phyloP scores from a whole-genome alignment of 2,888 invertebrate genomes.

The Magallana nippona region DNA sequence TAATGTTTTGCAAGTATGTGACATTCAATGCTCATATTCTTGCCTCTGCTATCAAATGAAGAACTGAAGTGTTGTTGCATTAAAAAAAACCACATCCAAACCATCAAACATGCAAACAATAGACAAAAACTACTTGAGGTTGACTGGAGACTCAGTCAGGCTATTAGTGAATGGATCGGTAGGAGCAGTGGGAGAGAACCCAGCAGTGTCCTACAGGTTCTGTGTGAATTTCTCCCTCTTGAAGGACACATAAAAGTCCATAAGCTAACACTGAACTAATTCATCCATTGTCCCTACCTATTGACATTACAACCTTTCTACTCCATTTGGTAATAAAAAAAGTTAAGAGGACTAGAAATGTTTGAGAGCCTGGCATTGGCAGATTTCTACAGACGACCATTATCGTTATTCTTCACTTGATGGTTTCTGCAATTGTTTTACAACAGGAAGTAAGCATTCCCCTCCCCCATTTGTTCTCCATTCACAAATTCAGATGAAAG shows the following conservation, averaged over 20 bases:
- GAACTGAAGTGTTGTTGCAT: not conserved
- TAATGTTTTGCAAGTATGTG: not conserved
- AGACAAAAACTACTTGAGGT: conserved; percentile 22
- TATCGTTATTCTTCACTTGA: conserved; percentile 13
- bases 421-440: conserved; percentile 33
- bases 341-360: conserved; percentile 3
- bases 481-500: conserved; percentile 26
- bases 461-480: conserved; percentile 10
- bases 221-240: conserved; percentile 29
- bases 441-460: conserved; percentile 23
- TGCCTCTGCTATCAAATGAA: not conserved
- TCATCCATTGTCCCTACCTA: conserved; percentile 7
- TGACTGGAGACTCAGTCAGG: not conserved
- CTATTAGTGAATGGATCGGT: not conserved
- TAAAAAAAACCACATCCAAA: not conserved
- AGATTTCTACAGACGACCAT: conserved; percentile 4
- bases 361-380: not conserved
- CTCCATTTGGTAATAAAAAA: conserved; percentile 33
- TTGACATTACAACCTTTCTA: conserved; percentile 18
- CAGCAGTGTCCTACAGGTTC: conserved; percentile 12
- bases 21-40: conserved; percentile 13
- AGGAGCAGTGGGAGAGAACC: not conserved
- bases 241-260: conserved; percentile 35
- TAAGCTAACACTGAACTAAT: conserved; percentile 32
- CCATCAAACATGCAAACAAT: not conserved